Base-by-base conservation (phyloP, 2,113 vertebrate genomes). In the Pangasianodon gigas region DNA sequence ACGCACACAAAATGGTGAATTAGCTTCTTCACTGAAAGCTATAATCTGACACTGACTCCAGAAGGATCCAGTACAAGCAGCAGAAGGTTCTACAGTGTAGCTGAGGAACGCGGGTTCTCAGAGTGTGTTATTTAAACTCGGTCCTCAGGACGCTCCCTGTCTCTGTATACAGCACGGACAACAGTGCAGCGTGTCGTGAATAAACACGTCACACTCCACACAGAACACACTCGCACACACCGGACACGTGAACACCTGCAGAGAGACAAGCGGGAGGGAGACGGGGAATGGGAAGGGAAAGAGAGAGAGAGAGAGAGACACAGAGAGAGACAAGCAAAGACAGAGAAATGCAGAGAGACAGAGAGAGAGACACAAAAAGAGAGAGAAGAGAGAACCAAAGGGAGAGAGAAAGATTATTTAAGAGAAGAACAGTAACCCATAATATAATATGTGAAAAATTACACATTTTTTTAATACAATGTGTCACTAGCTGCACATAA, bases 121-220 rank as follows among this genome's bases (percentile, higher is more conserved):
- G 46, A 14, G 75, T 80, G 77, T 54, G 29, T 52, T 2, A n/a
- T n/a, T 81, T 81, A 19, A 82, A 41, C 41, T 75, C 16, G 0
- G 26, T 52, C 54, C 82, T 91, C 93, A 82, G 21, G 95, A 82
- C 69, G 88, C 4, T 44, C 92, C 95, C 62, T 96, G 95, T 79
- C 91, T 93, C 2, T 98, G 97, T 89, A 98, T 96, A 87, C 98
- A 99, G 89, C 96, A 96, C 82, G 98, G 98, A 90, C 98, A 99
- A 95, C 97, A 99, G 94, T 99, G 98, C 56, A 99, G 95, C 0
- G 96, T 96, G 44, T 98, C 97, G 5, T 99, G 98, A 94, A 99
- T 94, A 95, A 99, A 99, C 91, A 99, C 62, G 90, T 99, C 98
- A 1, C 98, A 99, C 54, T 99, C 98, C 92, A 97, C 90, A 32